These are phyloP conservation scores for Garrulus glandarius DNA, from an alignment of 2,797 vertebrate species.

Conservation along the genomic window DNA sequence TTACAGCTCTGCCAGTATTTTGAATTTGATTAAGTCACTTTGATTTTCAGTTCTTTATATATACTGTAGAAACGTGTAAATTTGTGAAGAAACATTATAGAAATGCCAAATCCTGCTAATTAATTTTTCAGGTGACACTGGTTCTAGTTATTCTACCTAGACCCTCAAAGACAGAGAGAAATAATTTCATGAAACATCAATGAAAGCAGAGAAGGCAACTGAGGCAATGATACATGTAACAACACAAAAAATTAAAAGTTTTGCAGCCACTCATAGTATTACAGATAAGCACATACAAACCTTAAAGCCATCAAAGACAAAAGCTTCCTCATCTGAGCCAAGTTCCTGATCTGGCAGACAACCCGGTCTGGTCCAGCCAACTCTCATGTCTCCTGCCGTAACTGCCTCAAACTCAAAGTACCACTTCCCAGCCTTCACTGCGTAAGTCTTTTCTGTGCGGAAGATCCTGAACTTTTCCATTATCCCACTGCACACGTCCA, in stretches of 20 bases:
- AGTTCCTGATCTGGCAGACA: conserved; percentile 91
- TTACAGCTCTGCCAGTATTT: background rate
- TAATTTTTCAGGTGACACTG: background rate
- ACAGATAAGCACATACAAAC: conserved; percentile 66
- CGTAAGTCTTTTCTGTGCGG: conserved; percentile 90
- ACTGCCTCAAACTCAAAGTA: conserved; percentile 94
- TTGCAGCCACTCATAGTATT: background rate
- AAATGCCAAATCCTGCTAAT: background rate
- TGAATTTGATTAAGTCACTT: background rate
- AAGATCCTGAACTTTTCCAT: conserved; percentile 91
- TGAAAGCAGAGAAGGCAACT: background rate
- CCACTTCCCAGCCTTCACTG: conserved; percentile 90
- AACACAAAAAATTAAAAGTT: background rate
- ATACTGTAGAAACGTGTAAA: background rate
- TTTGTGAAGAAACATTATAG: background rate
- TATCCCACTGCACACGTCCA: conserved; percentile 77
- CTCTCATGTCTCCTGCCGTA: conserved; percentile 90
- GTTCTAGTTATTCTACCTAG: background rate
- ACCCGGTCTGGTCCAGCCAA: conserved; percentile 90
- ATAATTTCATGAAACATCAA: background rate
- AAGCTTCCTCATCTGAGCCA: conserved; percentile 90
- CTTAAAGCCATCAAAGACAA: conserved; percentile 95
- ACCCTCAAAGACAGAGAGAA: background rate
- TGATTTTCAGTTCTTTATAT: background rate
- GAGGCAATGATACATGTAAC: background rate